Base-by-base conservation (phyloP, 2,113 vertebrate genomes). In the Tragulus kanchil region DNA sequence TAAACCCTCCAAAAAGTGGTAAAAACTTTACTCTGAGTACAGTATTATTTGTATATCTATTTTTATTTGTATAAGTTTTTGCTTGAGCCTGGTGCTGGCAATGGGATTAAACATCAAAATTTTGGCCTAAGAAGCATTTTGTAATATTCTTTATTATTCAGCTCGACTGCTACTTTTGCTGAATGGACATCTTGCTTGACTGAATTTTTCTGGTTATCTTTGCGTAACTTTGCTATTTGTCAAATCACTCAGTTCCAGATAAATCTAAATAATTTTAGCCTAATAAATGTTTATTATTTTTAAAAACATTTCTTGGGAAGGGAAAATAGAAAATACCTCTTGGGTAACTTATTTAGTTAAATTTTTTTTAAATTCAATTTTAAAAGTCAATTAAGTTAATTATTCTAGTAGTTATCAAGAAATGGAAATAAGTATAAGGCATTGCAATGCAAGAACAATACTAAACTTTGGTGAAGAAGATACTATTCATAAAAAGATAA, bases 261-360 rank as follows among this genome's bases (percentile, higher is more conserved):
- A 91, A 85, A 95, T 87, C 54, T 61, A 89, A 95, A 91, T 11
- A 73, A 36, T 48, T 10, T 92, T 94, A 86, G 50, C 23, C 19
- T 94, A 89, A 84, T 56, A 19, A 28, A 26, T 8, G 31, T 59
- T 67, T 78, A 82, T 52, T 83, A 16, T 78, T 23, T 48, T 83
- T 54, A 45, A 52, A 83, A 31, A 79, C 17, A 71, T 86, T 4
- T 95, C 31, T 4, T 42, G 56, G 45, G 28, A 91, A 71, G 26
- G 21, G n/a, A 89, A 97, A 95, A 64, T 58, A 84, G 26, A 12
- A 95, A 86, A 59, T 26, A 90, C 28, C 1, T 62, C 10, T 93
- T 90, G 65, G 28, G n/a, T 93, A 77, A 82, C 3, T 85, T 95
- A 81, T 69, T 90, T 92, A 85, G 54, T 96, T 95, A n/a, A n/a